Base-by-base conservation (phyloP, 2,113 vertebrate genomes). In the Vireo altiloquus region DNA sequence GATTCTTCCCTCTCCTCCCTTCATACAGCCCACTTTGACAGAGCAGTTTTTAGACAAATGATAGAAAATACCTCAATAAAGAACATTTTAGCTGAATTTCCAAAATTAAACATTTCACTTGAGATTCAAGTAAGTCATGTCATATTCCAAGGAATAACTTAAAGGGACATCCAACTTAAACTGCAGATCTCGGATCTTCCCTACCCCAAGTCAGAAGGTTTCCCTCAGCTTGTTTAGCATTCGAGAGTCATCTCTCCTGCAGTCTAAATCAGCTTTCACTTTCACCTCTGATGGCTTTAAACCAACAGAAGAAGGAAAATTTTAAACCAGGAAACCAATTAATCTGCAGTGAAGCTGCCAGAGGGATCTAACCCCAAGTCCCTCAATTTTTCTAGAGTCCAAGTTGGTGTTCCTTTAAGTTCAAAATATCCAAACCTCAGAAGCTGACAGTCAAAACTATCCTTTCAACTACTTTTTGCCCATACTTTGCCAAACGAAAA, bases 361-460 rank as follows among this genome's bases (percentile, higher is more conserved):
- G 42, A 72, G 47, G 11, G 39, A 46, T 4, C n/a, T n/a, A n/a
- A n/a, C 6, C 4, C 17, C 9, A 11, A 42, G 16, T 5, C 42
- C 21, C n/a, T 15, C 63, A 7, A 8, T 19, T 74, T 76, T 54
- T 61, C 71, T 64, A 9, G 15, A 87, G 35, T 66, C 82, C 76
- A 87, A 79, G 96, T 2, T 89, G 93, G 56, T 76, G 91, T 88
- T 87, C 92, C 89, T 93, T 92, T 79, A 96, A 95, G 94, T 69
- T 72, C 60, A 72, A 53, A 72, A 37, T 0, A 3, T 49, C 68
- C 54, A 60, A 92, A 84, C 2, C 2, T 78, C 59, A 70, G 24
- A 72, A 92, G 7, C 9, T 57, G 90, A 81, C 74, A 81, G 54
- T 53, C 60, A 94, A 35, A 94, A 63, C 16, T 30, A 83, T 12